A percentile compares a stretch with the other conserved stretches of the same genome.
Evolutionary conservation across 2,797 vertebrate species (phyloP).

Genomic region (Pangasius larnaudii): DNA sequence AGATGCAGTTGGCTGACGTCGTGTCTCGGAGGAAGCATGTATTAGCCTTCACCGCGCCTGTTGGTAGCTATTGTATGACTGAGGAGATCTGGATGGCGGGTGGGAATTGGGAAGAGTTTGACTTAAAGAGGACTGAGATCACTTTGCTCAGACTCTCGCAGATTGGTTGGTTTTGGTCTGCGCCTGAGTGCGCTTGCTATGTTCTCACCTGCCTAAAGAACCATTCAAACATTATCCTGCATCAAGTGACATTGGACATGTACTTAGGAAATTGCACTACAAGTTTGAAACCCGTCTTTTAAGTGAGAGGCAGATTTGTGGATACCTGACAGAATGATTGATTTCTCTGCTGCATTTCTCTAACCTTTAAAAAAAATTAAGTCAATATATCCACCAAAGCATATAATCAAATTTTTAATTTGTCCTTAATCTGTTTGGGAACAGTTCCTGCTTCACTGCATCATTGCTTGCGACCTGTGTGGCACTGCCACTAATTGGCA

Average conservation of each 20-base stretch:
- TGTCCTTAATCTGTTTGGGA: background rate
- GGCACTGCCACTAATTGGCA: slow-evolving; percentile 49
- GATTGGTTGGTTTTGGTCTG: too few relatives aligned
- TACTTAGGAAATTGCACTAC: background rate
- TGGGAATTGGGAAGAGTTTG: background rate
- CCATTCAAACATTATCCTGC: background rate
- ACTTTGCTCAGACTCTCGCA: background rate
- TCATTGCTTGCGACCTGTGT: slow-evolving; percentile 31
- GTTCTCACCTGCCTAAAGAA: background rate
- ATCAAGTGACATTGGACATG: background rate
- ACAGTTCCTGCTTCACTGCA: background rate
- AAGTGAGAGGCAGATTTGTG: background rate
- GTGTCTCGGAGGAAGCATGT: background rate
- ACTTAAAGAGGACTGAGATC: background rate
- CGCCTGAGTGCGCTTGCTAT: background rate
- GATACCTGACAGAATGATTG: slow-evolving; percentile 13
- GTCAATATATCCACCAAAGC: background rate
- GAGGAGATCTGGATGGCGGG: background rate
- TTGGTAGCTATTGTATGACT: background rate
- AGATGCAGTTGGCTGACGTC: background rate
- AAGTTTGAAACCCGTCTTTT: background rate
- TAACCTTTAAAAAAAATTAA: slow-evolving; percentile 6
- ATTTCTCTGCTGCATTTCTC: slow-evolving; percentile 1
- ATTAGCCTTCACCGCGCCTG: background rate
- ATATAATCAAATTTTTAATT: slow-evolving; percentile 3